Percentiles rank a stretch among this genome's conserved stretches.
Conservation (phyloP, 2,113 vertebrate species). For the Anguilla rostrata region DNA sequence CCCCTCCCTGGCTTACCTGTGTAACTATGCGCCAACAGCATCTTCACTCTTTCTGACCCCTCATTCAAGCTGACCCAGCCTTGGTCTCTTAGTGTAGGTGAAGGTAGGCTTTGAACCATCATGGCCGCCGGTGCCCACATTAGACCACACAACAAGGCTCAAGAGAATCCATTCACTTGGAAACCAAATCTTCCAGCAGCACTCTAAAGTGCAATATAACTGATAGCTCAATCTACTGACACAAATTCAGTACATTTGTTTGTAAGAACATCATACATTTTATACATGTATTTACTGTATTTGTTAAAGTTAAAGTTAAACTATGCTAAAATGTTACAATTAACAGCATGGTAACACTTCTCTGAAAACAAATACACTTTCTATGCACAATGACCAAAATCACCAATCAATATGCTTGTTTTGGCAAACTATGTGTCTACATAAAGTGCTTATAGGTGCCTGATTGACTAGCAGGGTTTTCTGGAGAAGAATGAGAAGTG, state of each 20-base stretch:
- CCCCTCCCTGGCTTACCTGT: constrained; percentile 34
- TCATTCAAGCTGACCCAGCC: constrained; percentile 53
- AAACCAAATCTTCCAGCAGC: neutral
- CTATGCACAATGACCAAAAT: no score
- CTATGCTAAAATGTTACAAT: neutral
- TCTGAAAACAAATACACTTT: no score
- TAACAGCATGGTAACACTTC: neutral
- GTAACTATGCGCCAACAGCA: neutral
- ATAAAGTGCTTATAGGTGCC: no score
- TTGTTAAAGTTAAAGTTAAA: neutral
- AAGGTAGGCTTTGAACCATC: constrained; percentile 29
- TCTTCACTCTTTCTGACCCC: constrained; percentile 43
- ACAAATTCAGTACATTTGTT: neutral
- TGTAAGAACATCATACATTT: neutral
- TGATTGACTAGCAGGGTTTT: no score
- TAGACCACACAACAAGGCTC: constrained; percentile 46
- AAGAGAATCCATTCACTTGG: neutral
- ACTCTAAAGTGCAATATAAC: neutral
- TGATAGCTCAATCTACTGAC: neutral
- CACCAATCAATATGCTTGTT: no score
- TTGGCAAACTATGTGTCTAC: no score
- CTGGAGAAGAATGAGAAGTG: no score
- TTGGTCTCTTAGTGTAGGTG: constrained; percentile 49
- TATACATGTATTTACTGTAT: neutral
- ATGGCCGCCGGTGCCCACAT: constrained; percentile 31